Conservation (phyloP, 2,797 vertebrate genomes). For the Premnoplex brunnescens region DNA sequence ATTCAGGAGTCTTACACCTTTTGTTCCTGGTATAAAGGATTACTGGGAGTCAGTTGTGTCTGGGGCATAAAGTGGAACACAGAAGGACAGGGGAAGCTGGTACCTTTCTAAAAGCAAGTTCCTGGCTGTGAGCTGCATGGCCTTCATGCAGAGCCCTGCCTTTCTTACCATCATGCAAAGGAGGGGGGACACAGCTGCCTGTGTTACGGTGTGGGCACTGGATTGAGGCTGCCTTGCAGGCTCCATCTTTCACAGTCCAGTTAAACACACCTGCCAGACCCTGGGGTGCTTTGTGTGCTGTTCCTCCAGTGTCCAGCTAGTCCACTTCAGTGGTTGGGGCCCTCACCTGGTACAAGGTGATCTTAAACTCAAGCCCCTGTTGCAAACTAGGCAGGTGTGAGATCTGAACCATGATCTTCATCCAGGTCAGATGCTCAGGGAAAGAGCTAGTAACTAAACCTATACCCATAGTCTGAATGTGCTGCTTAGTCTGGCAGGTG, state of each 20-base stretch:
- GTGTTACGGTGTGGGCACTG: accelerated
- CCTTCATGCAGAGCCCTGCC: background rate
- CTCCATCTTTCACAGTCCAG: background rate
- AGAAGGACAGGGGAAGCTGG: background rate
- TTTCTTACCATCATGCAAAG: accelerated
- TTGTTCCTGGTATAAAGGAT: background rate
- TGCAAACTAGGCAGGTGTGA: background rate
- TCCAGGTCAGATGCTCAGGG: background rate
- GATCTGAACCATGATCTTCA: background rate
- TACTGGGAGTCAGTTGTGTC: background rate
- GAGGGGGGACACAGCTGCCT: background rate
- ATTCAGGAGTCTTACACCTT: background rate
- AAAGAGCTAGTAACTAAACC: background rate
- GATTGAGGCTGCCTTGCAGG: background rate
- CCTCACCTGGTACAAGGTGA: background rate
- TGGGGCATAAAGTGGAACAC: background rate
- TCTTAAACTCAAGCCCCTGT: background rate
- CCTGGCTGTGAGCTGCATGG: background rate
- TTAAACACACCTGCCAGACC: background rate
- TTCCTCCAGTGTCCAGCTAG: background rate
- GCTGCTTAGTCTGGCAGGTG: background rate
- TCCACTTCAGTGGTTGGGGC: background rate
- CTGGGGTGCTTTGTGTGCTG: background rate
- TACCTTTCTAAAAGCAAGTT: background rate
- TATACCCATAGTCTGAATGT: accelerated